Base-by-base conservation (phyloP, 1,140 invertebrate species). In the Psix sp. region DNA sequence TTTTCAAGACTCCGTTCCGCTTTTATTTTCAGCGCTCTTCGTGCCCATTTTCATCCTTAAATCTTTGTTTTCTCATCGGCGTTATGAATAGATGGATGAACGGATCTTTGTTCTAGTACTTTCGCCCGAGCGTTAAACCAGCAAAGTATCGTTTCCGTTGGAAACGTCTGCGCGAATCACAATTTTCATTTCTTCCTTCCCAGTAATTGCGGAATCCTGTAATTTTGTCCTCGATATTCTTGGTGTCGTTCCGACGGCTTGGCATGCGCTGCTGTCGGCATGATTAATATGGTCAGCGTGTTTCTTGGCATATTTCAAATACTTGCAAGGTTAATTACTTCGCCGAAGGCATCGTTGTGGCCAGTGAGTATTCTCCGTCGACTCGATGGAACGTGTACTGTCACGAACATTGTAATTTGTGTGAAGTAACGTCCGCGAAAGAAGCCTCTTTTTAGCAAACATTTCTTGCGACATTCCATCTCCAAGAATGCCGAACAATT, bases 291-390 rank as follows among this genome's bases (percentile, higher is more conserved):
- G 83, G 82, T 82, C 82, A 82, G 79, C 80, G 46, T 82, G 80
- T 84, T 85, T 84, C 84, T 85, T 85, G 81, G 77, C 77, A 81
- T 84, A 82, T 83, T 84, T 83, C 74, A 79, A 63, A 84, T 84
- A 84, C 80, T 84, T 84, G 65, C 31, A 36, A 79, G 80, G 80
- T 84, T 84, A 84, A 84, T 84, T 83, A 84, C 77, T 79, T 82
- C 43, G 42, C 21, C 18, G 62, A 43, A 74, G 75, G 80, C 82
- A 85, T 84, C 81, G 78, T 80, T 83, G 80, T 46, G 80, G 81
- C 35, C 21, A 9, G 45, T 6, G 29, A 59, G 20, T 57, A 57
- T 63, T 67, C 36, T 52, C 18, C 24, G 13, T 60, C 38, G 35
- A 35, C 43, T 36, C 39, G 26, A 33, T 62, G 54, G 67, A 76